Conservation (phyloP, 1,140 invertebrate genomes). For the Stegodyphus mimosarum region DNA sequence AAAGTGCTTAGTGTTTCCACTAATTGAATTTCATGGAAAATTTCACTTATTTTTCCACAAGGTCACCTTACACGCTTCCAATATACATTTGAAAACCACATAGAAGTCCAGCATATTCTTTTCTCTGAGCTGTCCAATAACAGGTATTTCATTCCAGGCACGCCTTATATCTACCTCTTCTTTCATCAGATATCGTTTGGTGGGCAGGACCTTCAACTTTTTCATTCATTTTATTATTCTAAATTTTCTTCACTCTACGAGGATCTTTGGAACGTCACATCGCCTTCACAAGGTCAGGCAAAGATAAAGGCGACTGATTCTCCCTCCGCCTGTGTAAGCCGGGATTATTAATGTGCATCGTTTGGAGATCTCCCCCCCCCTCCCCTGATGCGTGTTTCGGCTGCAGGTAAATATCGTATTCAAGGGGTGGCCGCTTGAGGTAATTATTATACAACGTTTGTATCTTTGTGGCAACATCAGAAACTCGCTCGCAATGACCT, state of each 20-base stretch:
- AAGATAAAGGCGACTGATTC: neutral
- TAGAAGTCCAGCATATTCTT: too few species aligned
- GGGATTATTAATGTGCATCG: neutral
- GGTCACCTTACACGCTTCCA: too few species aligned
- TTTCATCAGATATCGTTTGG: neutral
- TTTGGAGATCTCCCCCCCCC: neutral
- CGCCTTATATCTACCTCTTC: too few species aligned
- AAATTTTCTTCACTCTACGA: neutral
- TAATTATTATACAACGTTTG: slow-evolving; percentile 42
- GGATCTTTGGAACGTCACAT: neutral
- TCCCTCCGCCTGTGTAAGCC: too few species aligned
- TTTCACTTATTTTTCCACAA: too few species aligned
- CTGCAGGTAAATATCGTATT: neutral
- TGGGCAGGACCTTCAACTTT: neutral
- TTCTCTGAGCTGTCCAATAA: too few species aligned
- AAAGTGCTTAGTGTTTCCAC: too few species aligned
- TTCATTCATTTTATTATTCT: neutral
- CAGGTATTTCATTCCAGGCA: too few species aligned
- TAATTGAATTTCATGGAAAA: too few species aligned
- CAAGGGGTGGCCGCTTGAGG: neutral
- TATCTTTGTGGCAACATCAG: neutral
- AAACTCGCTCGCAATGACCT: slow-evolving; percentile 46
- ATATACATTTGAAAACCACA: too few species aligned
- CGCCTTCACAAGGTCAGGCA: neutral
- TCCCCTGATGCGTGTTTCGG: neutral